Evolutionary conservation across 1,140 invertebrate genomes (phyloP).

Genomic region (Pseudomyrmex flavicornis): DNA sequence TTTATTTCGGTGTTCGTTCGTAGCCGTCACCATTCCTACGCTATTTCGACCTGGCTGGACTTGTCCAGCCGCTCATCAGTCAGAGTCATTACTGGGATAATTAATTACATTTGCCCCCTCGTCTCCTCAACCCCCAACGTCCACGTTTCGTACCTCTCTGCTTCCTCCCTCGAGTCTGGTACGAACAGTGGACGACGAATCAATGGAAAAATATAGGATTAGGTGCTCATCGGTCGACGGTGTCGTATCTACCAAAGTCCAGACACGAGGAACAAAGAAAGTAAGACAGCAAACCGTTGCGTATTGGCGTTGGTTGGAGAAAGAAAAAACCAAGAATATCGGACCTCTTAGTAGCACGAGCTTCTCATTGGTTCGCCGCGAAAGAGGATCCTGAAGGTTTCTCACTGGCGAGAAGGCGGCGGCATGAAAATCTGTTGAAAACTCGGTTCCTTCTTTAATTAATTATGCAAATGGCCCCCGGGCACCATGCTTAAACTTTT

Average conservation of each 20-base stretch:
- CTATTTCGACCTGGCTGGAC: conserved; percentile 84
- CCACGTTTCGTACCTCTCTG: conserved; percentile 73
- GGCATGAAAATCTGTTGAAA: conserved; percentile 80
- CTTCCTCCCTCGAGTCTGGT: conserved; percentile 69
- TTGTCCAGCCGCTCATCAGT: conserved; percentile 86
- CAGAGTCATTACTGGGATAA: conserved; percentile 86
- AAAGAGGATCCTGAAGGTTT: conserved; percentile 66
- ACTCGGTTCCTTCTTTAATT: conserved; percentile 81
- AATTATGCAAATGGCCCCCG: conserved; percentile 81
- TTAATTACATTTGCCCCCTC: conserved; percentile 85
- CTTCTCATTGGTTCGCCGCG: conserved; percentile 52
- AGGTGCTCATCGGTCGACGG: conserved; percentile 67
- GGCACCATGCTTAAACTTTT: conserved; percentile 81
- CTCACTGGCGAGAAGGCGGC: conserved; percentile 63
- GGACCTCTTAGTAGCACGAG: conserved; percentile 28
- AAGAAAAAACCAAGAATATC: conserved; percentile 21
- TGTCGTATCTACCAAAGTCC: conserved; percentile 41
- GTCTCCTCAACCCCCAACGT: conserved; percentile 76
- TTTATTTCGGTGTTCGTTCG: conserved; percentile 70
- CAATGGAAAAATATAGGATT: conserved; percentile 83
- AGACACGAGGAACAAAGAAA: conserved; percentile 11
- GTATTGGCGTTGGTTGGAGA: neutral
- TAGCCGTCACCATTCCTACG: conserved; percentile 80
- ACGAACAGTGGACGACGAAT: conserved; percentile 79
- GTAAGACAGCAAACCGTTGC: conserved; percentile 26